A percentile compares a stretch with the other conserved stretches of the same genome.
phyloP scores from a whole-genome alignment of 2,797 vertebrate species.

The Chelonia mydas region DNA sequence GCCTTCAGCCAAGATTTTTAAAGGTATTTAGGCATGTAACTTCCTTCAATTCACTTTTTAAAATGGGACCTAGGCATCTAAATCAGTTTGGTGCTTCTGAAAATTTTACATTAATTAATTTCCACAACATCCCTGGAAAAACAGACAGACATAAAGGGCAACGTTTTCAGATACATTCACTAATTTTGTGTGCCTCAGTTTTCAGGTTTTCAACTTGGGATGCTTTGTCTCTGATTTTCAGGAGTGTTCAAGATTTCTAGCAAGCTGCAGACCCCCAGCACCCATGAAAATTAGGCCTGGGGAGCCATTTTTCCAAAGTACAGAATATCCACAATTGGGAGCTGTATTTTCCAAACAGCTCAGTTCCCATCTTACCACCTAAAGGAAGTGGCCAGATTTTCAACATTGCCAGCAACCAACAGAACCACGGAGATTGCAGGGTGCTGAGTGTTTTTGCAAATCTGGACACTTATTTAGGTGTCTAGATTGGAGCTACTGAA shows the following conservation, averaged over 20 bases:
- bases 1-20: too few species aligned
- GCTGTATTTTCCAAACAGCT: not conserved
- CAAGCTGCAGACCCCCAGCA: not conserved
- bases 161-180: constrained; percentile 18
- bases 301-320: not conserved
- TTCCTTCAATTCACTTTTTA: not conserved
- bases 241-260: not conserved
- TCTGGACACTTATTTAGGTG: not conserved
- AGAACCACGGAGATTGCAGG: not conserved
- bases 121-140: constrained; percentile 30
- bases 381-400: not conserved
- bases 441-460: not conserved
- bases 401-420: not conserved
- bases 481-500: not conserved
- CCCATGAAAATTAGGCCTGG: not conserved
- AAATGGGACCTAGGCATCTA: not conserved
- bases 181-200: not conserved
- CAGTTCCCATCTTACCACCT: not conserved
- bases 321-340: not conserved
- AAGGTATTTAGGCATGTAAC: not conserved
- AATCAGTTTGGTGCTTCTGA: not conserved
- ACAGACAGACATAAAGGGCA: constrained; percentile 53
- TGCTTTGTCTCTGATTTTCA: constrained; percentile 36
- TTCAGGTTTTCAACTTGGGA: not conserved
- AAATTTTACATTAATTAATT: constrained; percentile 31